A percentile compares a stretch with the other conserved stretches of the same genome.
Conservation (phyloP, 2,113 vertebrate genomes). For the Perccottus glenii region DNA sequence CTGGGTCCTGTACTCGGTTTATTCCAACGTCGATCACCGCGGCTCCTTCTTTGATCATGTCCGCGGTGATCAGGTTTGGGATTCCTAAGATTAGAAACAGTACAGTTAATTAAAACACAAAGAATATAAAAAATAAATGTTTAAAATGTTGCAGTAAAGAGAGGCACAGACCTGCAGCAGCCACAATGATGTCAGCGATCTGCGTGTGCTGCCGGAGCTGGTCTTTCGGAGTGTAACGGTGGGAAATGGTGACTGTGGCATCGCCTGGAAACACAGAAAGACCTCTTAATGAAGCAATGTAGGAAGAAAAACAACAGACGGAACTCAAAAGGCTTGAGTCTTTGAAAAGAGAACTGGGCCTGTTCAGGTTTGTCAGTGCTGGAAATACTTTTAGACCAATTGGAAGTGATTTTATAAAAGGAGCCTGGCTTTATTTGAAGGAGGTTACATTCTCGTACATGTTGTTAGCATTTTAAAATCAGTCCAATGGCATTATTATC, state of each 20-base stretch:
- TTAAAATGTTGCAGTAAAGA: too few relatives aligned
- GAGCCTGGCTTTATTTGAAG: too few relatives aligned
- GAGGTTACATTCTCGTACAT: too few relatives aligned
- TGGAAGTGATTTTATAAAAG: too few relatives aligned
- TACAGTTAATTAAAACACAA: slow-evolving; percentile 1
- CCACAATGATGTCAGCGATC: slow-evolving; percentile 91
- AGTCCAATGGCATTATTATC: too few relatives aligned
- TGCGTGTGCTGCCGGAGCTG: slow-evolving; percentile 91
- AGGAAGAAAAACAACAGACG: too few relatives aligned
- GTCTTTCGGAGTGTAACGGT: slow-evolving; percentile 96
- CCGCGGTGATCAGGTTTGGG: slow-evolving; percentile 94
- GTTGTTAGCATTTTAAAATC: too few relatives aligned
- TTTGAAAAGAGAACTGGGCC: too few relatives aligned
- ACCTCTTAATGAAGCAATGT: too few relatives aligned
- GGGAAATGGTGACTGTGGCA: slow-evolving; percentile 95
- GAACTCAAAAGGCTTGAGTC: too few relatives aligned
- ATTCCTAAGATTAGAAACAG: slow-evolving; percentile 81
- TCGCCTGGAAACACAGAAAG: slow-evolving; percentile 80
- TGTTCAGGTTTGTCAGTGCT: too few relatives aligned
- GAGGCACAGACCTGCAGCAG: slow-evolving; percentile 87
- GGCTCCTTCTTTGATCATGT: slow-evolving; percentile 97
- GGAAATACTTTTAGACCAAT: too few relatives aligned
- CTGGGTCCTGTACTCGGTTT: slow-evolving; percentile 88
- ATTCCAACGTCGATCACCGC: slow-evolving; percentile 96
- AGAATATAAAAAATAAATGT: neutral